phyloP scores from a whole-genome alignment of 2,113 vertebrate genomes.

The Holacanthus passer region DNA sequence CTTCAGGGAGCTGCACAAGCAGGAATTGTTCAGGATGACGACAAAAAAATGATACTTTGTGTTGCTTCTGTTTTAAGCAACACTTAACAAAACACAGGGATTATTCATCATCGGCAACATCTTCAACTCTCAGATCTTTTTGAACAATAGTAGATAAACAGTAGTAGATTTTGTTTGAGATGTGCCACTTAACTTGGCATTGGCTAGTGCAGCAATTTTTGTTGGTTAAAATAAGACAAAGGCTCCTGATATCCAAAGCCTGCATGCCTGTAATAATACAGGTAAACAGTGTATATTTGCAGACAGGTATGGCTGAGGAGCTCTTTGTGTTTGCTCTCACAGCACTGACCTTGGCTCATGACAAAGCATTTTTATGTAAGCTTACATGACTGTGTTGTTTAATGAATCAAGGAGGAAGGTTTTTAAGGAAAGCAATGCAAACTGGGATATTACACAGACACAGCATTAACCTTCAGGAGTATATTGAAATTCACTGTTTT shows the following conservation, averaged over 20 bases:
- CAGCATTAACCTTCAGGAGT: neutral
- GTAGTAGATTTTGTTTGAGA: neutral
- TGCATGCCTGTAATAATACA: neutral
- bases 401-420: neutral
- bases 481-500: neutral
- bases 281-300: neutral
- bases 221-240: neutral
- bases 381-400: conserved; percentile 36
- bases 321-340: neutral
- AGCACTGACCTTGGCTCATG: conserved; percentile 55
- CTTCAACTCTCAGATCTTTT: neutral
- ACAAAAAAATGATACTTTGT: conserved; percentile 2
- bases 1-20: conserved; percentile 29
- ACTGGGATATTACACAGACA: neutral
- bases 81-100: conserved; percentile 10
- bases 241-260: neutral
- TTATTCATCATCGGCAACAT: conserved; percentile 19
- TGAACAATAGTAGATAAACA: neutral
- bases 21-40: conserved; percentile 44
- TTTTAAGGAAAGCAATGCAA: neutral
- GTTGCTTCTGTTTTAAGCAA: conserved; percentile 9
- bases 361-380: conserved; percentile 45
- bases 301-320: conserved; percentile 11
- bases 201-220: neutral
- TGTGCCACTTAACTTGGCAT: neutral